These are phyloP conservation scores for Spilosoma lubricipeda DNA, from an alignment of 2,888 invertebrate species.

Conservation along the genomic window DNA sequence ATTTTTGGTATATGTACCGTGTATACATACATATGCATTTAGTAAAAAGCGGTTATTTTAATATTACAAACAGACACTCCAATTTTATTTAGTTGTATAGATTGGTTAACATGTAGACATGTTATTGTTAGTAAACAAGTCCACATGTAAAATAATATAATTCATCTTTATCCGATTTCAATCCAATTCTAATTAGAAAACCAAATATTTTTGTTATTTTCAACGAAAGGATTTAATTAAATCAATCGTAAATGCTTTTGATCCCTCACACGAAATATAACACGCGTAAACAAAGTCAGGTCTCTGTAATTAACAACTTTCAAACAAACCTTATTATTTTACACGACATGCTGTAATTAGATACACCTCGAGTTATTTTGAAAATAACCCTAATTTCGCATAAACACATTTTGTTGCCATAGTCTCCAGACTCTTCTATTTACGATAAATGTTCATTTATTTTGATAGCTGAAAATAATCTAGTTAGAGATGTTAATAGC, in stretches of 20 bases:
- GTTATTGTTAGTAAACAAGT: too few relatives aligned
- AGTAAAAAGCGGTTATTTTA: too few relatives aligned
- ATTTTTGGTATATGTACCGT: too few relatives aligned
- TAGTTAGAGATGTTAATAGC: too few relatives aligned
- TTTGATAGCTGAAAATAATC: not conserved
- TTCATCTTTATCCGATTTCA: not conserved
- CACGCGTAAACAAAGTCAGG: conserved; percentile 16
- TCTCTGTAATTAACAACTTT: conserved; percentile 28
- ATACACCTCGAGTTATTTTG: not conserved
- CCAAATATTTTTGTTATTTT: not conserved
- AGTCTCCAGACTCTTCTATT: not conserved
- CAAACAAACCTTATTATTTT: conserved; percentile 17
- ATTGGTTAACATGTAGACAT: too few relatives aligned
- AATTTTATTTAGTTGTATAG: too few relatives aligned
- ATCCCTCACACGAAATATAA: conserved; percentile 23
- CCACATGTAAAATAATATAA: not conserved
- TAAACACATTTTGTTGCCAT: not conserved
- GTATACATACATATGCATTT: too few relatives aligned
- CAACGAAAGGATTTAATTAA: conserved; percentile 1
- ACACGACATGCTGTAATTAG: not conserved
- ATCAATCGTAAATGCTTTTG: not conserved
- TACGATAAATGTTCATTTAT: not conserved
- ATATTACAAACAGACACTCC: too few relatives aligned
- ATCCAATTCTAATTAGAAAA: conserved; percentile 2
- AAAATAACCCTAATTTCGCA: not conserved